These are phyloP conservation scores for Columbina picui DNA, from an alignment of 2,113 vertebrate genomes.

Conservation along the genomic window DNA sequence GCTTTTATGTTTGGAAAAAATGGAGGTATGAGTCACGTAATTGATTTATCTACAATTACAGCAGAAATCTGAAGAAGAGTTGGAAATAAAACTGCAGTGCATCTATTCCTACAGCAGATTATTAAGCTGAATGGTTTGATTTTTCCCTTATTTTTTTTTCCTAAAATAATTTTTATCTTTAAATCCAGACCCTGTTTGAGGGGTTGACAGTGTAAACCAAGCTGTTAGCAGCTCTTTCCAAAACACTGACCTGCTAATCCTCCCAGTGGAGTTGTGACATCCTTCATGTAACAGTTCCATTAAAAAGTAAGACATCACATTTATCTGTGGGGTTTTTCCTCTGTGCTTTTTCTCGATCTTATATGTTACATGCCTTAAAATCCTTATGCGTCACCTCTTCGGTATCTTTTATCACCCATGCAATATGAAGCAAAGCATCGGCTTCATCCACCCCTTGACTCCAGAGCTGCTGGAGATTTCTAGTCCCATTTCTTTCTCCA, in stretches of 20 bases:
- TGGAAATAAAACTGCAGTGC: background rate
- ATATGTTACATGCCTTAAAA: background rate
- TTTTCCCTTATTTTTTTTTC: background rate
- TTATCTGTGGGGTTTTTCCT: background rate
- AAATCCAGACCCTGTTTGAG: background rate
- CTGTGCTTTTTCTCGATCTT: background rate
- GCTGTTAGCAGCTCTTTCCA: background rate
- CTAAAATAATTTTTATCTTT: background rate
- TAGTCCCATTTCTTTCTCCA: background rate
- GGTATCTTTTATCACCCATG: fast-evolving
- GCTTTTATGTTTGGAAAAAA: background rate
- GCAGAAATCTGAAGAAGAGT: background rate
- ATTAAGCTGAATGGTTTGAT: background rate
- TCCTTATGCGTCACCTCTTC: background rate
- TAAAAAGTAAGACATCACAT: background rate
- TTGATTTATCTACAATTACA: background rate
- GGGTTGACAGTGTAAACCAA: background rate
- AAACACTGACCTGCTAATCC: background rate
- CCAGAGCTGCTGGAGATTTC: background rate
- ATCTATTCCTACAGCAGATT: background rate
- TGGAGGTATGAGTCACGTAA: background rate
- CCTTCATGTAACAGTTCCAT: background rate
- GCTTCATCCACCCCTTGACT: background rate
- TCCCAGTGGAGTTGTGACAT: background rate
- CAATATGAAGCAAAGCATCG: background rate